Evolutionary conservation across 2,797 vertebrate species (phyloP), one percentile per base, ranked within the genome.

Genomic region (Aselliscus stoliczkanus): DNA sequence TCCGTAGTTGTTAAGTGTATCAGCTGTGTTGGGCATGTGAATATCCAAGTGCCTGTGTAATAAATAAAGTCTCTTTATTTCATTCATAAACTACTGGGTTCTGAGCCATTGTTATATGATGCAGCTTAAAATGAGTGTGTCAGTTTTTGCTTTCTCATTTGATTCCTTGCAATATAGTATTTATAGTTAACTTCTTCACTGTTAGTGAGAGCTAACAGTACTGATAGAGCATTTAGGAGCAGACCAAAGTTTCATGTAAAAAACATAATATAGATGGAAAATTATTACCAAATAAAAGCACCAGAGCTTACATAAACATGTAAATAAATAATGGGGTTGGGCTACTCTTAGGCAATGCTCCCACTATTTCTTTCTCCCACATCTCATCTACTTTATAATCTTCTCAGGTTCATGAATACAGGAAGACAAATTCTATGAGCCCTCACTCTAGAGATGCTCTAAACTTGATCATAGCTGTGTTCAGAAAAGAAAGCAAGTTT

Each of bases 41-140:
- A 90, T 97, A 97, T 97, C 91, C 93, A 98, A 98, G 97, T 97
- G 97, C 97, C 97, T 98, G 97, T 98, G 97, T 98, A 98, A 96
- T 88, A 98, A 98, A 98, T 98, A 98, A 98, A 98, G 97, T 98
- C 96, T 98, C 97, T 98, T 97, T 98, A 97, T 97, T 97, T 97
- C 97, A 97, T 98, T 98, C 97, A 96, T 98, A 97, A 98, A 97
- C 94, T 92, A 37, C 95, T 64, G 97, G 97, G 96, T 97, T 98
- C 97, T 96, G 97, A 97, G 97, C 97, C 85, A 98, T 98, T 98
- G 97, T 98, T 98, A 97, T 97, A 92, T 80, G 73, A 97, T 95
- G 69, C 88, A 97, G 96, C 67, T 94, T 95, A 93, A 95, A 95
- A 95, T 88, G 91, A 96, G 54, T 95, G 97, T 97, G 97, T 97